Evolutionary conservation across 2,113 vertebrate genomes (phyloP), one percentile per base, ranked within the genome.

Genomic region (Clarias macrocephalus): DNA sequence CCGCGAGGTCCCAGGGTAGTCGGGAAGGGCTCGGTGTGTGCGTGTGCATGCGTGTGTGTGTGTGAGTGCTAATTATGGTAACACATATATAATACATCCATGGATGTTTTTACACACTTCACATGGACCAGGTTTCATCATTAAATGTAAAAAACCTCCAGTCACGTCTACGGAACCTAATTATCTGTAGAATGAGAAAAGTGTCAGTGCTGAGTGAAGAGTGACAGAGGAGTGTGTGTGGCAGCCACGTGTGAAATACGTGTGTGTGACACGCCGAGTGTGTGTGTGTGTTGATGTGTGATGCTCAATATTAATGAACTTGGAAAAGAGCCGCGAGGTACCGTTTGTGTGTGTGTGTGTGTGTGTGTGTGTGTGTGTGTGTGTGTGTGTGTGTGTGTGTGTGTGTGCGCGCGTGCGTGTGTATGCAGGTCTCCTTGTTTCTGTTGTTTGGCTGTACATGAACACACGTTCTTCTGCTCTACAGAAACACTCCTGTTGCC

Each of bases 121-220:
- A 57, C 52, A 60, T 3, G 42, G 5, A 60, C 8, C 0, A 13
- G 8, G 52, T 70, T 77, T 60, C 18, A 63, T 85, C 23, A 72
- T 28, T 60, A 4, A 25, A 42, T 59, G 82, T 62, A 82, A 85
- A 68, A 59, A 86, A 75, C 82, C 59, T 57, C 56, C 25, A 18
- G 52, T 83, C 12, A 9, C 81, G 21, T 80, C 33, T 60, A 1
- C 37, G 18, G 68, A 76, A 66, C 48, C 52, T 30, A 23, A 85
- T 89, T 86, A 87, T 21, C 12, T 48, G 62, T 82, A 87, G 13
- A 18, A 18, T 33, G 85, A n/a, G 77, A 89, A 57, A 81, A 37
- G 25, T 54, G 19, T 87, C 54, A 63, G 52, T 30, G 56, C 28
- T 25, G 77, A 56, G 48, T 52, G 85, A 73, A 75, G 81, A 85